phyloP scores from a whole-genome alignment of 1,140 invertebrate species.

The Drosophila navojoa region DNA sequence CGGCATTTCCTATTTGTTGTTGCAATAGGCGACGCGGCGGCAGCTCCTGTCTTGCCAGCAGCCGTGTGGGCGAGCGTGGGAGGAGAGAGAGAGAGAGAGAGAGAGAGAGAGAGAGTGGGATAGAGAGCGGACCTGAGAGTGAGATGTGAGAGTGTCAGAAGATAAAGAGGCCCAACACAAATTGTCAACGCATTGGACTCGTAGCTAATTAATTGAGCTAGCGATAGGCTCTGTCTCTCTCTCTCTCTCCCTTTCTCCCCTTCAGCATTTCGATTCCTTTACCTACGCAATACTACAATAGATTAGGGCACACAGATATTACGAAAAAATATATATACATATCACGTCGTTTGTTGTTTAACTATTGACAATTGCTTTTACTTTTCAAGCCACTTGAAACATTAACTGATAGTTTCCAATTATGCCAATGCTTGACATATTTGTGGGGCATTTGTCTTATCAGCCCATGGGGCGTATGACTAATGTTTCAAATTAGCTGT shows the following conservation, averaged over 20 bases:
- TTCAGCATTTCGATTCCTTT: background rate
- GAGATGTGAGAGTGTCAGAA: background rate
- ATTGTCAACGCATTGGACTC: conserved; percentile 23
- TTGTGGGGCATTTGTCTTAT: background rate
- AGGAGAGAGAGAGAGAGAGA: conserved; percentile 9
- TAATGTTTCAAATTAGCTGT: conserved; percentile 55
- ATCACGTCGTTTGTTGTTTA: conserved; percentile 40
- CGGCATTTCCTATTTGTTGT: conserved; percentile 66
- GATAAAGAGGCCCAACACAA: conserved; percentile 27
- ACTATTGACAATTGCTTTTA: conserved; percentile 44
- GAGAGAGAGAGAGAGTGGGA: background rate
- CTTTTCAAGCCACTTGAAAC: conserved; percentile 30
- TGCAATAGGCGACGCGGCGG: conserved; percentile 18
- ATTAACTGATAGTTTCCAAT: conserved; percentile 31
- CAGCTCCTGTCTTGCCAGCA: conserved; percentile 31
- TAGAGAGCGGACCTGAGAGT: conserved; percentile 12
- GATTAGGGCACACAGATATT: conserved; percentile 11
- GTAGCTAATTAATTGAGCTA: conserved; percentile 28
- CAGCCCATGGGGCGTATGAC: conserved; percentile 48
- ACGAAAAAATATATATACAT: background rate
- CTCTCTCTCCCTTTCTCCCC: no score
- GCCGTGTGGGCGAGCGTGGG: conserved; percentile 46
- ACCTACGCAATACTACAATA: conserved; percentile 30
- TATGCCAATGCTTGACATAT: conserved; percentile 40
- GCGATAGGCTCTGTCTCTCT: conserved; percentile 5